A percentile compares a stretch with the other conserved stretches of the same genome.
Conservation (phyloP, 2,797 vertebrate genomes). For the Varecia variegata region DNA sequence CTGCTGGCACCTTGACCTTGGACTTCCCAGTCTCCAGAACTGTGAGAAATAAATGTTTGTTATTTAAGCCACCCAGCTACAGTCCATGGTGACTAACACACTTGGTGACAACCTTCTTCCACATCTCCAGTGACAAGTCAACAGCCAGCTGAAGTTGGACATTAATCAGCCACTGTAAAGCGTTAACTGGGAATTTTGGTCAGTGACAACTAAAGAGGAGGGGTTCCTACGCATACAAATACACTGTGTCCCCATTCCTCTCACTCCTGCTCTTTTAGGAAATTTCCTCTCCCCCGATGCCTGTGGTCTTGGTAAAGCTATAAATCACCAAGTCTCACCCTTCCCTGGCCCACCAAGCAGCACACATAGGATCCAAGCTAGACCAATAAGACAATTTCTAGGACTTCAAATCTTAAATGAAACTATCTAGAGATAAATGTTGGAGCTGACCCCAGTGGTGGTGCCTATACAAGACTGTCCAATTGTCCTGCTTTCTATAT, state of each 20-base stretch:
- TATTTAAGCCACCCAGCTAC: neutral
- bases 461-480: neutral
- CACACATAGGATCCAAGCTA: neutral
- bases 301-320: neutral
- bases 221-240: neutral
- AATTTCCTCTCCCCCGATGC: neutral
- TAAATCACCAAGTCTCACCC: neutral
- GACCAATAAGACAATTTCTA: neutral
- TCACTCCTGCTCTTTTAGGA: neutral
- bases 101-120: neutral
- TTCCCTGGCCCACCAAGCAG: neutral
- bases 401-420: neutral
- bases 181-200: neutral
- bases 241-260: neutral
- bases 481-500: neutral
- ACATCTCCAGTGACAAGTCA: neutral
- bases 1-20: neutral
- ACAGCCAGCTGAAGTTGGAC: neutral
- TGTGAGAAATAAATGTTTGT: neutral
- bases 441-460: neutral
- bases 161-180: neutral
- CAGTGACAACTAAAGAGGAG: neutral
- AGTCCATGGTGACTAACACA: neutral
- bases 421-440: neutral
- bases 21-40: neutral